Evolutionary conservation across 37 sponge, comb jelly and placozoan genomes (phyloP).

Genomic region (Tethya wilhelma): DNA sequence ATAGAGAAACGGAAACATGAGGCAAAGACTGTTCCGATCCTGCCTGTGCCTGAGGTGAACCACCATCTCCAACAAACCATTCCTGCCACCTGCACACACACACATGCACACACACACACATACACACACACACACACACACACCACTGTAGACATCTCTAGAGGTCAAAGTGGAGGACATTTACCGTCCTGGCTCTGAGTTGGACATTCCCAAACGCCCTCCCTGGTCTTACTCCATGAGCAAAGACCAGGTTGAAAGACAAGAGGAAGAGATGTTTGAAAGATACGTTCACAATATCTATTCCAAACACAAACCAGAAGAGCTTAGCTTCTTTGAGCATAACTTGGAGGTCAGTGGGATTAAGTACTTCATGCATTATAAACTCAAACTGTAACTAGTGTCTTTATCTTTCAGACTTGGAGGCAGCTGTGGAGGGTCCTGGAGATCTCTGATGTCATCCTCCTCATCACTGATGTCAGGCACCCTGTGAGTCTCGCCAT

Average conservation of each 20-base stretch:
- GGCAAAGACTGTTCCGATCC: conserved; percentile 48
- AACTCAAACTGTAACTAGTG: background rate
- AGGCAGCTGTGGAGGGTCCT: conserved; percentile 96
- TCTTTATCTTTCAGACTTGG: conserved; percentile 84
- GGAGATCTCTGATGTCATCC: conserved; percentile 88
- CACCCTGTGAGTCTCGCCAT: conserved; percentile 69
- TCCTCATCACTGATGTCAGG: conserved; percentile 81
- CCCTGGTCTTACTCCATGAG: conserved; percentile 72
- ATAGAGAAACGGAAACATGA: conserved; percentile 66
- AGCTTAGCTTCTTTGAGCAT: conserved; percentile 93
- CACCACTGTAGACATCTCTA: conserved; percentile 25
- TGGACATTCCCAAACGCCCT: conserved; percentile 89
- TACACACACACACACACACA: background rate
- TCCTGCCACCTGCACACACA: background rate
- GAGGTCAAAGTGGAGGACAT: conserved; percentile 77
- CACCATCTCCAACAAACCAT: background rate
- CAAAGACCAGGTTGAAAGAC: conserved; percentile 63
- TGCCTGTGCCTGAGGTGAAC: conserved; percentile 62
- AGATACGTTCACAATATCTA: conserved; percentile 70
- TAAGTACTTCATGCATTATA: background rate
- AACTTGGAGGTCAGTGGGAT: conserved; percentile 89
- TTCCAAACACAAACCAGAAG: conserved; percentile 25
- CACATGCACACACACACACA: background rate
- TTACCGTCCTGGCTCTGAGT: conserved; percentile 70
- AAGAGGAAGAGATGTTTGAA: conserved; percentile 70